These are phyloP conservation scores for Cacatua alba DNA, from an alignment of 2,113 vertebrate species.

Conservation along the genomic window DNA sequence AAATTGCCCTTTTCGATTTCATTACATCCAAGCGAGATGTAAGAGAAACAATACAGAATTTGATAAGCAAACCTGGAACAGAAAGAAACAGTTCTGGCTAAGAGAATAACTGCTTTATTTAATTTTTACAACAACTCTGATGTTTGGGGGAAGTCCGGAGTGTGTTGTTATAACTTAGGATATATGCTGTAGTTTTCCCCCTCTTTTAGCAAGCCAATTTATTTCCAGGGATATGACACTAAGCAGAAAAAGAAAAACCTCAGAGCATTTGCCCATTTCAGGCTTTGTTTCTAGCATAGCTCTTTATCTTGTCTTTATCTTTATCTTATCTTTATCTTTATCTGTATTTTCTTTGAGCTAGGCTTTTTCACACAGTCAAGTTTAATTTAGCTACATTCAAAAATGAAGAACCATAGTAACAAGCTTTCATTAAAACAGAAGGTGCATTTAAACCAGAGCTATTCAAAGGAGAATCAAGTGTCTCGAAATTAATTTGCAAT, in stretches of 20 bases:
- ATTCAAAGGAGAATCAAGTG: conserved; percentile 52
- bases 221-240: background rate
- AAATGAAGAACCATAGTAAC: conserved; percentile 32
- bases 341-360: conserved; percentile 9
- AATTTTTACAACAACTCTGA: background rate
- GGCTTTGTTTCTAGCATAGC: background rate
- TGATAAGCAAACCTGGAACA: background rate
- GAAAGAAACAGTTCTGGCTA: background rate
- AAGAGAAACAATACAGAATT: background rate
- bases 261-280: background rate
- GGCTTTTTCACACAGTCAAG: conserved; percentile 51
- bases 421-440: conserved; percentile 41
- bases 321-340: no score
- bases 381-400: conserved; percentile 62
- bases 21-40: background rate
- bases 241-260: background rate
- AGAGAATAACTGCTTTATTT: background rate
- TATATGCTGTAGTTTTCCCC: background rate
- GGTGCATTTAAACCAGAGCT: conserved; percentile 36
- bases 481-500: conserved; percentile 54
- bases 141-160: background rate
- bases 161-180: background rate
- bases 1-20: background rate
- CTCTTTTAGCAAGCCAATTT: background rate
- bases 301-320: background rate